phyloP scores from a whole-genome alignment of 2,797 vertebrate genomes.

The Sebastes cheni region DNA sequence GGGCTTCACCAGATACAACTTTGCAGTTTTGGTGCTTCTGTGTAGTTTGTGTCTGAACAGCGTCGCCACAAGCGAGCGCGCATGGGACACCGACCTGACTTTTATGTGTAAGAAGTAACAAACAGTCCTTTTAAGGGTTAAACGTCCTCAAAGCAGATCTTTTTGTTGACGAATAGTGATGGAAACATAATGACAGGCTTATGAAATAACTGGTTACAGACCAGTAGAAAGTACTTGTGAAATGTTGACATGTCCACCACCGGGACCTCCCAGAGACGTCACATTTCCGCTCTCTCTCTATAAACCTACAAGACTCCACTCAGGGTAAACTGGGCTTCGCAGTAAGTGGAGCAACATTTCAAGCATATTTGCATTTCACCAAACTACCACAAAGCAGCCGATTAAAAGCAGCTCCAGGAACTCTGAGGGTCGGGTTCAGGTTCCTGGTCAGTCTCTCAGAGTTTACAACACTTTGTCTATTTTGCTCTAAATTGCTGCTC shows the following conservation, averaged over 20 bases:
- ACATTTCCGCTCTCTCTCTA: background rate
- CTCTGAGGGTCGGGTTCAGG: background rate
- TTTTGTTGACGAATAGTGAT: conserved; percentile 1
- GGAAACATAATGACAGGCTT: conserved; percentile 22
- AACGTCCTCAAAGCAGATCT: background rate
- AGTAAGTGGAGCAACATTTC: background rate
- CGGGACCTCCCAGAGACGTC: background rate
- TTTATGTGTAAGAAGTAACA: too few species aligned
- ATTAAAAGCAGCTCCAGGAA: background rate
- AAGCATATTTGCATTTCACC: conserved; percentile 18
- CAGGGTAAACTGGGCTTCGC: background rate
- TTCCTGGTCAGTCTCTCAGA: background rate
- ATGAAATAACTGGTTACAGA: background rate
- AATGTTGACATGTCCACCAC: background rate
- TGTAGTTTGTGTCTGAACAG: too few species aligned
- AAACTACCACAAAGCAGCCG: conserved; percentile 13
- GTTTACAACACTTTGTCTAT: background rate
- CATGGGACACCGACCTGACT: too few species aligned
- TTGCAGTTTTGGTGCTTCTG: too few species aligned
- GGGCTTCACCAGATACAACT: too few species aligned
- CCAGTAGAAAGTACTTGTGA: background rate
- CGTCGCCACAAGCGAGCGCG: too few species aligned
- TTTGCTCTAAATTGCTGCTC: too few species aligned
- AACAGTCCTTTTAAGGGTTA: background rate
- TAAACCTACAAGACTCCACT: background rate